Conservation (phyloP, 2,888 invertebrate genomes). For the Nephrocerus scutellatus region DNA sequence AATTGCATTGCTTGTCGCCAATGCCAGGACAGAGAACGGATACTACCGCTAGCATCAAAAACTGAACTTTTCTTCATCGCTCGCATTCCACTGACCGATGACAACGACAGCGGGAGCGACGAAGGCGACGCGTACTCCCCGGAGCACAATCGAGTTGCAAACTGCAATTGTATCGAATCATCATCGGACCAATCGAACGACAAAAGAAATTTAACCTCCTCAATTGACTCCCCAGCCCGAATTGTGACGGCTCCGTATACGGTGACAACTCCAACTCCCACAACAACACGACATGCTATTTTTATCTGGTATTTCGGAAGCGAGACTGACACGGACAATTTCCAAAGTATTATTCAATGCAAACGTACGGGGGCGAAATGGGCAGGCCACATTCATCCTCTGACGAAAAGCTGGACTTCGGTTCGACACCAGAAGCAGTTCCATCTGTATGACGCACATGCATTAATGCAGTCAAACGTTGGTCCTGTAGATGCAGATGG, state of each 20-base stretch:
- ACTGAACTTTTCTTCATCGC: slow-evolving; percentile 35
- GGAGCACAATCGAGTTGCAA: slow-evolving; percentile 12
- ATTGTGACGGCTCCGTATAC: background rate
- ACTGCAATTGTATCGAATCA: slow-evolving; percentile 6
- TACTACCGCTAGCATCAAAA: too few species aligned
- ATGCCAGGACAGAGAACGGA: too few species aligned
- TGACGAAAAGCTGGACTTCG: too few species aligned
- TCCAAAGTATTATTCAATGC: slow-evolving; percentile 39
- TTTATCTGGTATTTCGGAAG: slow-evolving; percentile 39
- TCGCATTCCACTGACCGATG: slow-evolving; percentile 25
- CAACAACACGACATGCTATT: slow-evolving; percentile 29
- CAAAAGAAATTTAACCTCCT: too few species aligned
- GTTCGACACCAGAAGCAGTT: too few species aligned
- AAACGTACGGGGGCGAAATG: slow-evolving; percentile 35
- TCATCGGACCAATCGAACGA: too few species aligned
- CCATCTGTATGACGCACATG: too few species aligned
- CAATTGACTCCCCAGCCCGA: background rate
- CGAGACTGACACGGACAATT: slow-evolving; percentile 28
- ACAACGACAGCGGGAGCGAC: slow-evolving; percentile 6
- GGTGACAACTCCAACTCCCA: background rate
- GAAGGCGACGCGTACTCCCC: slow-evolving; percentile 3
- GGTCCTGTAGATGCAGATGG: slow-evolving; percentile 14
- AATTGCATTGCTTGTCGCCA: slow-evolving; percentile 6
- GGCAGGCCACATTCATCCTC: slow-evolving; percentile 37
- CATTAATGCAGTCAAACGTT: too few species aligned